These are phyloP conservation scores for Periophthalmus modestus DNA, from an alignment of 2,113 vertebrate genomes.

Conservation along the genomic window DNA sequence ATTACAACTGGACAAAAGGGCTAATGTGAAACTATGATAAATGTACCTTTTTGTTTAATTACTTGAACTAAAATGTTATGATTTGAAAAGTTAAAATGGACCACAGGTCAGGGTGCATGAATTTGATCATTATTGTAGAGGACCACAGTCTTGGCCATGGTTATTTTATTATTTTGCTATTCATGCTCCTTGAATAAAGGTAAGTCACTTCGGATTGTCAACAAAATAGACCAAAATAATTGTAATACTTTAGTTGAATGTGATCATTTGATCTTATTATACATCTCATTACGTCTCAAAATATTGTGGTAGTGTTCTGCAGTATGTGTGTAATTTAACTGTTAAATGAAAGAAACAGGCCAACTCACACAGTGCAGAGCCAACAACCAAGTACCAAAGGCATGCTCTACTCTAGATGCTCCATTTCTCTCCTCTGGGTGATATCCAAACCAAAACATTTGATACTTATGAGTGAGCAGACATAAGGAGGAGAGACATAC, in stretches of 20 bases:
- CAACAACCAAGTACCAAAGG: constrained; percentile 40
- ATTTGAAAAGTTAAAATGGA: background rate
- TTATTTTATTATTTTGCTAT: background rate
- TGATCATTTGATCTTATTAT: background rate
- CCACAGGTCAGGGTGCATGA: background rate
- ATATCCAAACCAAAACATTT: constrained; percentile 53
- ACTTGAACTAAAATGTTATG: background rate
- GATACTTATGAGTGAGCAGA: constrained; percentile 42
- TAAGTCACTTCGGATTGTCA: no score
- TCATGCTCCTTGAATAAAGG: no score
- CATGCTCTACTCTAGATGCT: constrained; percentile 29
- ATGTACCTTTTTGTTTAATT: background rate
- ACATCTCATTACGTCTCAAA: background rate
- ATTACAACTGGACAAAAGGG: background rate
- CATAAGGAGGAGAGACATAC: constrained; percentile 7
- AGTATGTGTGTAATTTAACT: constrained; percentile 7
- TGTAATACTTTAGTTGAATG: background rate
- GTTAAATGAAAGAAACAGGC: constrained; percentile 38
- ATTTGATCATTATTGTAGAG: background rate
- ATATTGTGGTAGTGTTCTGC: background rate
- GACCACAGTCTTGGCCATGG: background rate
- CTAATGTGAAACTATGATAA: background rate
- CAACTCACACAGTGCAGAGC: constrained; percentile 25
- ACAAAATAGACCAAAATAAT: background rate
- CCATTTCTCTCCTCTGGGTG: constrained; percentile 43